A percentile compares a stretch with the other conserved stretches of the same genome.
Evolutionary conservation across 2,888 invertebrate genomes (phyloP).

Genomic region (Merodon equestris): DNA sequence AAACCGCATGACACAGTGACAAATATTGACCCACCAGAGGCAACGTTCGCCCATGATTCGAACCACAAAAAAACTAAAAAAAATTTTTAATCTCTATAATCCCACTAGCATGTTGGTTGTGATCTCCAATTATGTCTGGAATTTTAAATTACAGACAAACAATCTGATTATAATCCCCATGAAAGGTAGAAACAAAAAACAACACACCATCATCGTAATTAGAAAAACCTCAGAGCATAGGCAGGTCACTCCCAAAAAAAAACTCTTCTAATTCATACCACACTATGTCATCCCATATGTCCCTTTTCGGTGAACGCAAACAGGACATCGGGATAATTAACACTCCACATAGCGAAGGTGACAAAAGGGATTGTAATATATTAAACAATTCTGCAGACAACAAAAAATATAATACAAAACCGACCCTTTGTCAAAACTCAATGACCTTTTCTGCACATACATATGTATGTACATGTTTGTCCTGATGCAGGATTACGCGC

Average conservation of each 20-base stretch:
- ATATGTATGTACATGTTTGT: background rate
- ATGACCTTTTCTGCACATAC: conserved; percentile 54
- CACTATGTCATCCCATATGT: conserved; percentile 21
- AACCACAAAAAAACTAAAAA: background rate
- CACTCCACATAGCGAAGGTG: conserved; percentile 47
- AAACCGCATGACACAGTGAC: conserved; percentile 25
- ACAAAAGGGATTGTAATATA: conserved; percentile 28
- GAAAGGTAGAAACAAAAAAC: background rate
- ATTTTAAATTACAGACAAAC: no score
- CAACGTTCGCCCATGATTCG: conserved; percentile 10
- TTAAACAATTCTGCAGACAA: conserved; percentile 4
- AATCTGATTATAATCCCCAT: no score
- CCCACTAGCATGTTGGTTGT: no score
- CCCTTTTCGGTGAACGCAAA: conserved; percentile 5
- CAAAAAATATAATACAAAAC: conserved; percentile 10
- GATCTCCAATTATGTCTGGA: no score
- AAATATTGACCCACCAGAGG: conserved; percentile 1
- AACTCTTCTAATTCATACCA: background rate
- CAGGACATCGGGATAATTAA: conserved; percentile 42
- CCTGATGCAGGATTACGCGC: conserved; percentile 35
- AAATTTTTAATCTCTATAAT: no score
- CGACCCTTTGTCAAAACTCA: conserved; percentile 45
- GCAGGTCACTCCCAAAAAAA: no score
- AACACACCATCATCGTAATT: conserved; percentile 10
- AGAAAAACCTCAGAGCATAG: conserved; percentile 22